Evolutionary conservation across 2,888 invertebrate species (phyloP).

Genomic region (Idaea aversata): DNA sequence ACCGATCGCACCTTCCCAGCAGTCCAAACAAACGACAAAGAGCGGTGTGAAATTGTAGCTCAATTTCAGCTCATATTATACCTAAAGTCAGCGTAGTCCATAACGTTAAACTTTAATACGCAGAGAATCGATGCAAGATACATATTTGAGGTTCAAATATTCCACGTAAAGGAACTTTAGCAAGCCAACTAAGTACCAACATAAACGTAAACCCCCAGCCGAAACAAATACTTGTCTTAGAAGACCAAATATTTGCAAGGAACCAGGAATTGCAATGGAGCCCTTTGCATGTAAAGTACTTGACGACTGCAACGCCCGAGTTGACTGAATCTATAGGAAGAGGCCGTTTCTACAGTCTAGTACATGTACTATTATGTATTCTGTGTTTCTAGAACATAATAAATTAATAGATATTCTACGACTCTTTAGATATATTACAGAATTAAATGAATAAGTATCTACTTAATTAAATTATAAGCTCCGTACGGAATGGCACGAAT

Average conservation of each 20-base stretch:
- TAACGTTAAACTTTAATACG: constrained; percentile 7
- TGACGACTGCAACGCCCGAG: constrained; percentile 12
- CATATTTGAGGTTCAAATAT: constrained; percentile 26
- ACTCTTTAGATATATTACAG: too few species aligned
- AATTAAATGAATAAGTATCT: too few species aligned
- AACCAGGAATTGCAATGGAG: constrained; percentile 21
- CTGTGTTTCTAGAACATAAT: background rate
- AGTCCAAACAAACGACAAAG: too few species aligned
- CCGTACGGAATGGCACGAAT: too few species aligned
- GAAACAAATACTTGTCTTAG: constrained; percentile 29
- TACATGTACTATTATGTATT: too few species aligned
- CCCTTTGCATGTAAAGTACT: constrained; percentile 26
- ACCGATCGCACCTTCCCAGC: too few species aligned
- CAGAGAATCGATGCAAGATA: constrained; percentile 16
- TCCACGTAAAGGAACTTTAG: constrained; percentile 20
- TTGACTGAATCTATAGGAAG: constrained; percentile 2
- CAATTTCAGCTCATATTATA: too few species aligned
- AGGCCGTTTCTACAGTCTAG: constrained; percentile 8
- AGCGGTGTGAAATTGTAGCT: too few species aligned
- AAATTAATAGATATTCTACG: too few species aligned
- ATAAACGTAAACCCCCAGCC: constrained; percentile 22
- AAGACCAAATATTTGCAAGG: constrained; percentile 24
- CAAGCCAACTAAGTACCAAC: constrained; percentile 23
- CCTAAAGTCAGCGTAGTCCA: background rate
- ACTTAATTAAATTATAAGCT: too few species aligned